A percentile compares a stretch with the other conserved stretches of the same genome.
These are phyloP conservation scores for Zeus faber DNA, from an alignment of 2,113 vertebrate species.

Conservation along the genomic window DNA sequence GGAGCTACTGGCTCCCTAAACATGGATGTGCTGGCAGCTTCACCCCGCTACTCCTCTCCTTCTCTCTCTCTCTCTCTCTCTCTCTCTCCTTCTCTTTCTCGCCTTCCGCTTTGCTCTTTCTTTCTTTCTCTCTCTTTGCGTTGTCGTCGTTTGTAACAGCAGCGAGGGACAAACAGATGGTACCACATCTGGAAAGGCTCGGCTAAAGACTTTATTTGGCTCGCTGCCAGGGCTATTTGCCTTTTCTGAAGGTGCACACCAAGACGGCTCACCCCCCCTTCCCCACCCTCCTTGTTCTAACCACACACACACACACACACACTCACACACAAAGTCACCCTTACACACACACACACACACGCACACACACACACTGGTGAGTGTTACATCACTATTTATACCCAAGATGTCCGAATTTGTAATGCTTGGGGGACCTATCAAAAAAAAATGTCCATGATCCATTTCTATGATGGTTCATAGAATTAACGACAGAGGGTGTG, in stretches of 20 bases:
- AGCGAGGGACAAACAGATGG: slow-evolving; percentile 62
- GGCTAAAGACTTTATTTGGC: slow-evolving; percentile 41
- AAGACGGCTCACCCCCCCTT: slow-evolving; percentile 9
- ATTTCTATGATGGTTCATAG: too few species aligned
- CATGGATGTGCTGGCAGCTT: slow-evolving; percentile 47
- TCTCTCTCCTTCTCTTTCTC: slow-evolving; percentile 3
- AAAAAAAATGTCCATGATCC: too few species aligned
- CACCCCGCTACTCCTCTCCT: slow-evolving; percentile 19
- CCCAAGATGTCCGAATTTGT: too few species aligned
- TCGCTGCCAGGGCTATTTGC: slow-evolving; percentile 38
- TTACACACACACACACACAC: background rate
- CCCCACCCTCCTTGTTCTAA: background rate
- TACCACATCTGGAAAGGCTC: slow-evolving; percentile 59
- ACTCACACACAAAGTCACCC: background rate
- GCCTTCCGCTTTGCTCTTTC: slow-evolving; percentile 3
- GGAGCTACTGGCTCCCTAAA: slow-evolving; percentile 50
- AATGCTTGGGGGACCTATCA: too few species aligned
- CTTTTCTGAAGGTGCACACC: slow-evolving; percentile 15
- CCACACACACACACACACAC: slow-evolving; percentile 6
- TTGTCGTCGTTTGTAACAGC: slow-evolving; percentile 5
- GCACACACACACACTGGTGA: background rate
- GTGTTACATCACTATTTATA: too few species aligned
- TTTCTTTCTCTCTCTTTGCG: background rate
- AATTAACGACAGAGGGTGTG: too few species aligned
- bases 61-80: background rate